A percentile compares a stretch with the other conserved stretches of the same genome.
Conservation (phyloP, 2,113 vertebrate genomes). For the Pseudorhombus dupliciocellatus region DNA sequence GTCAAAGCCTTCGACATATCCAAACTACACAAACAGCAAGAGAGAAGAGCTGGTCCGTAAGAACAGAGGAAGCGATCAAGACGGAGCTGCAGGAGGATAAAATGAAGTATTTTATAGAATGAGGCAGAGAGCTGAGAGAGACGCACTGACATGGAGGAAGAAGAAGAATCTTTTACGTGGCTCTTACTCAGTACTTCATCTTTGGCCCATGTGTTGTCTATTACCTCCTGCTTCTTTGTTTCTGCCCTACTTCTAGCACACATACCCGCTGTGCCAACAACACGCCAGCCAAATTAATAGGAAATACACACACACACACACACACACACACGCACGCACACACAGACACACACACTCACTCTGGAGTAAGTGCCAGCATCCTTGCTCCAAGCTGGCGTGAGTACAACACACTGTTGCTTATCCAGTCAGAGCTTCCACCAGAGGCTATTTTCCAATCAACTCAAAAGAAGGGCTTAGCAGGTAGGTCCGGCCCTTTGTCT, state of each 20-base stretch:
- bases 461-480: conserved; percentile 68
- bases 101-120: background rate
- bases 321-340: background rate
- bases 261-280: conserved; percentile 68
- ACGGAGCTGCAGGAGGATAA: background rate
- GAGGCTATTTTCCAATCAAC: conserved; percentile 70
- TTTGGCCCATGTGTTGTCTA: conserved; percentile 72
- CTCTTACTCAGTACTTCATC: conserved; percentile 45
- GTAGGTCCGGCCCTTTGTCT: conserved; percentile 65
- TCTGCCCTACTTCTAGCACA: conserved; percentile 74
- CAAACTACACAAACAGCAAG: conserved; percentile 3
- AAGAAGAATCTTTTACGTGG: conserved; percentile 34
- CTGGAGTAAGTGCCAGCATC: conserved; percentile 57
- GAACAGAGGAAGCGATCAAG: background rate
- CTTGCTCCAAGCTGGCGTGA: conserved; percentile 59
- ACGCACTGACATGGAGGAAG: conserved; percentile 11
- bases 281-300: conserved; percentile 73
- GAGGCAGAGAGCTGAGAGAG: conserved; percentile 5
- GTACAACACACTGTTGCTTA: conserved; percentile 65
- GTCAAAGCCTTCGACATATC: conserved; percentile 28
- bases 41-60: background rate
- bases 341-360: conserved; percentile 47
- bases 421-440: conserved; percentile 61
- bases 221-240: conserved; percentile 74
- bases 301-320: conserved; percentile 61